A percentile compares a stretch with the other conserved stretches of the same genome.
phyloP scores from a whole-genome alignment of 2,888 invertebrate genomes.

The Troides aeacus region DNA sequence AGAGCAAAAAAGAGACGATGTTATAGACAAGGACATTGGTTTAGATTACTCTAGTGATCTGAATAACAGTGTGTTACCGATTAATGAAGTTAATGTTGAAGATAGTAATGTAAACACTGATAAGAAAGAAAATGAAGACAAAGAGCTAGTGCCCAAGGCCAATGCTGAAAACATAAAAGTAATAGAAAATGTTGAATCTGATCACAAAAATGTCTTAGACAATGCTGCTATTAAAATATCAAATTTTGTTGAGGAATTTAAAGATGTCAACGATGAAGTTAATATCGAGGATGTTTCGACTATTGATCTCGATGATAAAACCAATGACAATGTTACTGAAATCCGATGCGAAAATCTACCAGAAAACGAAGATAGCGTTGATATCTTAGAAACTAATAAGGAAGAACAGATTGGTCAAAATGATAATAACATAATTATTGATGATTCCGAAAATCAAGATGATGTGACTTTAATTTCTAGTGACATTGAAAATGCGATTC shows the following conservation, averaged over 20 bases:
- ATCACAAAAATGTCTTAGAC: not conserved
- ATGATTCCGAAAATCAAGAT: not conserved
- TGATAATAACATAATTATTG: not conserved
- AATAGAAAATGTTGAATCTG: conserved; percentile 1
- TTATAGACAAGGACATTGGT: not conserved
- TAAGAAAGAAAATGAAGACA: not conserved
- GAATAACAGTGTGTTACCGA: conserved; percentile 21
- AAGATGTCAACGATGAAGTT: not conserved
- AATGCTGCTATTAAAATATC: not conserved
- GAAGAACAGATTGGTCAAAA: conserved; percentile 1
- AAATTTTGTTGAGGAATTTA: not conserved
- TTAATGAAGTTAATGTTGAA: conserved; percentile 25
- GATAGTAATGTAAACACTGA: conserved; percentile 9
- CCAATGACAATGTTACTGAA: conserved; percentile 13
- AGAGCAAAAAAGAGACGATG: not conserved
- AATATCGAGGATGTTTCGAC: not conserved
- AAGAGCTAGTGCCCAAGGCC: not conserved
- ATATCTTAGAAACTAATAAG: not conserved
- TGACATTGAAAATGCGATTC: not conserved
- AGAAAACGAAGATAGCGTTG: not conserved
- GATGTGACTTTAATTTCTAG: not conserved
- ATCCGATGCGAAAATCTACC: not conserved
- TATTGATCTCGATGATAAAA: not conserved
- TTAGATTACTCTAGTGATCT: not conserved
- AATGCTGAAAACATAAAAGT: not conserved